phyloP scores from a whole-genome alignment of 2,113 vertebrate species.

The Scartelaos histophorus region DNA sequence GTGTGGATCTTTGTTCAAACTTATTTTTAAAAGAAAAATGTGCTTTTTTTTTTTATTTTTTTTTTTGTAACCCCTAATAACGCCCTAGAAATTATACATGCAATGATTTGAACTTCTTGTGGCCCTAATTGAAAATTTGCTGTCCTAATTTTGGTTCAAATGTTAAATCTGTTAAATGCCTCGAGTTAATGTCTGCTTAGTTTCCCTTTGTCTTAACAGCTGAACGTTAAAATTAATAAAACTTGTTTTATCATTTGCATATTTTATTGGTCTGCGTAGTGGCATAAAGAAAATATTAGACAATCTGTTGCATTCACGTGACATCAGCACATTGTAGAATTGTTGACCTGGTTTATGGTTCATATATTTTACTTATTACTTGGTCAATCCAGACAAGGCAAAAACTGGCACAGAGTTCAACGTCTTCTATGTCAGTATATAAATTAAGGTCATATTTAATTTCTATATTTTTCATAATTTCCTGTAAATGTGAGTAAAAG shows the following conservation, averaged over 20 bases:
- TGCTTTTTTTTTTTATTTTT: neutral
- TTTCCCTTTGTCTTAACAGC: slow-evolving; percentile 10
- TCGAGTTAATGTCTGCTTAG: slow-evolving; percentile 1
- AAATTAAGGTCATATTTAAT: too few relatives aligned
- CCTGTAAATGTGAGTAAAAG: too few relatives aligned
- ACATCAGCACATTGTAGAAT: neutral
- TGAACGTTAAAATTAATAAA: slow-evolving; percentile 10
- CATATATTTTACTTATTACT: too few relatives aligned
- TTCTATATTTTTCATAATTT: too few relatives aligned
- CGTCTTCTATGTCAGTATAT: too few relatives aligned
- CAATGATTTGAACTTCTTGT: neutral
- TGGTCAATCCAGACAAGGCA: too few relatives aligned
- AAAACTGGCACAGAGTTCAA: too few relatives aligned
- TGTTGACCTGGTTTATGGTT: too few relatives aligned
- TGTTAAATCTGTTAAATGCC: slow-evolving; percentile 3
- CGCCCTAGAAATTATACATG: neutral
- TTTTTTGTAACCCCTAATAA: neutral
- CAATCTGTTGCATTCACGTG: neutral
- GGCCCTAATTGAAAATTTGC: neutral
- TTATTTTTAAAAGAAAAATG: neutral
- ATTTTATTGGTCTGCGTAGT: neutral
- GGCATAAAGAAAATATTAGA: neutral
- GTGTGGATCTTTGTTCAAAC: neutral
- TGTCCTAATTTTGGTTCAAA: neutral
- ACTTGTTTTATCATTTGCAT: slow-evolving; percentile 12